Evolutionary conservation across 2,113 vertebrate species (phyloP), one percentile per base, ranked within the genome.

Genomic region (Anguilla japonica): DNA sequence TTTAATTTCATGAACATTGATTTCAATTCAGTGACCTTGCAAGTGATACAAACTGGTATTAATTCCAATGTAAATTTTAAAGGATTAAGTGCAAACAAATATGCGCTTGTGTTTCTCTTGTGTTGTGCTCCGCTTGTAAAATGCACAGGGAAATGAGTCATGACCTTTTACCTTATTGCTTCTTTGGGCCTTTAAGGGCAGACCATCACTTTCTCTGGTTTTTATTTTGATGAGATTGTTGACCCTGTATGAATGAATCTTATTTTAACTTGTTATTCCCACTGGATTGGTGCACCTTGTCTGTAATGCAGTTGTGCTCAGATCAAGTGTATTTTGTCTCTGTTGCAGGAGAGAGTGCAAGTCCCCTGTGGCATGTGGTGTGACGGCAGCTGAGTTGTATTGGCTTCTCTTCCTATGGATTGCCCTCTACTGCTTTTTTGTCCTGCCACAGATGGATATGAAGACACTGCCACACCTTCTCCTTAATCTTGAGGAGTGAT

Each of bases 391-490:
- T 15, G 96, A 98, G 90, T 93, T 96, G 87, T 94, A 96, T 78
- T 86, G 96, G 67, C 91, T 97, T 3, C 79, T 97, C 87, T 92
- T 95, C 89, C 96, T 98, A 88, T 98, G 97, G 97, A 91, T 97
- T 46, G 92, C 97, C 85, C 93, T 97, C 75, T 99, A 99, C 93
- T 99, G 97, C 92, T 91, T 98, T 84, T 93, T 97, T 91, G 93
- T 99, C 81, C 94, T 99, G 90, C 97, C 97, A 0, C 97, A 98
- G 91, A 94, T 99, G 83, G 95, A 96, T 89, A 60, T 94, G 41
- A 89, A 91, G 85, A 86, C 91, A 6, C 91, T 96, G 84, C 92
- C 91, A 22, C 85, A 91, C 78, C 89, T 95, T 83, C 90, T 95
- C 81, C 90, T 95, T 60, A 94, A 94, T 89, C 83, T 91, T 41